Evolutionary conservation across 1,140 invertebrate genomes (phyloP).

Genomic region (Pseudomyrmex dendroicus): DNA sequence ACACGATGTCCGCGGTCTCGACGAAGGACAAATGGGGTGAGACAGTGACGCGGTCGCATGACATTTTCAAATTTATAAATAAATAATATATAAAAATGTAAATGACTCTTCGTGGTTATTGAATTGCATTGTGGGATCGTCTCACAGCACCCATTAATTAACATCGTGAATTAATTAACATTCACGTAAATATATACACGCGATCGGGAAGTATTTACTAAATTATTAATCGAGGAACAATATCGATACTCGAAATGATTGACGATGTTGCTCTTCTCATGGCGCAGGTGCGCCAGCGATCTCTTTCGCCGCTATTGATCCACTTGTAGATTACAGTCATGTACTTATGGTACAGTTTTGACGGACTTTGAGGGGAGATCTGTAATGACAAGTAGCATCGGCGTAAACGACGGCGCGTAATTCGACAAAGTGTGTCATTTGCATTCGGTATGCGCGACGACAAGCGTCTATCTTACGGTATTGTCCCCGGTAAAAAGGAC

Average conservation of each 20-base stretch:
- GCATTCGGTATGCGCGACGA: conserved; percentile 67
- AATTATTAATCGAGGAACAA: background rate
- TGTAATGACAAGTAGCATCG: background rate
- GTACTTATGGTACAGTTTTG: background rate
- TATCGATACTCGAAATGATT: background rate
- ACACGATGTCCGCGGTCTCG: conserved; percentile 56
- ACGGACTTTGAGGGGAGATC: background rate
- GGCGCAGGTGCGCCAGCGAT: background rate
- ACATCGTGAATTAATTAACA: too few species aligned
- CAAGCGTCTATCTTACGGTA: conserved; percentile 63
- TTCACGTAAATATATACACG: too few species aligned
- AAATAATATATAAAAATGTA: background rate
- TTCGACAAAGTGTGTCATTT: conserved; percentile 26
- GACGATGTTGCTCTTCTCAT: too few species aligned
- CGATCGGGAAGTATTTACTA: too few species aligned
- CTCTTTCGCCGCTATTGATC: background rate
- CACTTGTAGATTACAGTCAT: conserved; percentile 13
- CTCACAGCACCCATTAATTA: too few species aligned
- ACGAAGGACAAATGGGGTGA: conserved; percentile 63
- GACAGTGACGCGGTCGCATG: background rate
- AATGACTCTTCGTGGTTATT: background rate
- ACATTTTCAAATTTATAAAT: background rate
- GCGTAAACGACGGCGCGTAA: background rate
- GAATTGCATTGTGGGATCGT: too few species aligned
- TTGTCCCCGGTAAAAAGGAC: conserved; percentile 53